Conservation (phyloP, 2,888 invertebrate species). For the Melikaiella ostensackeni region DNA sequence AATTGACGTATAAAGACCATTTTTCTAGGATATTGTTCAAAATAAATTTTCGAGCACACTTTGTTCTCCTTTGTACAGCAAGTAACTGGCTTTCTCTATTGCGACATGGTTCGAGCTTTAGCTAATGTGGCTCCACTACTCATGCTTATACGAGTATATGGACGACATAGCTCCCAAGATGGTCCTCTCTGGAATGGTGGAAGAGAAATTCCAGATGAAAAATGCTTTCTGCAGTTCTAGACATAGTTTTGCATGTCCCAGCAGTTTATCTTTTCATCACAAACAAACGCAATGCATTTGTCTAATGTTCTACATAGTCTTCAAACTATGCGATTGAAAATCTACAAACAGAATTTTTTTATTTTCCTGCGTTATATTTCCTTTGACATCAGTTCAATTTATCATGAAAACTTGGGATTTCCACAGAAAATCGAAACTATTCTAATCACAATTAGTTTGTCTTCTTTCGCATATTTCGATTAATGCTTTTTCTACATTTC, state of each 20-base stretch:
- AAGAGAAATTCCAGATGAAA: constrained; percentile 21
- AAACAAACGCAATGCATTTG: neutral
- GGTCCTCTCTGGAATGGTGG: neutral
- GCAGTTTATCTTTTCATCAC: constrained; percentile 21
- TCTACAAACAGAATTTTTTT: too few species aligned
- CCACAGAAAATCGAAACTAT: too few species aligned
- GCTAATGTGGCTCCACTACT: constrained; percentile 30
- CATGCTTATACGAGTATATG: neutral
- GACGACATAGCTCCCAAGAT: constrained; percentile 21
- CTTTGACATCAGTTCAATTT: too few species aligned
- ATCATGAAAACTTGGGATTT: too few species aligned
- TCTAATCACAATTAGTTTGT: too few species aligned
- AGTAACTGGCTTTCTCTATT: constrained; percentile 7
- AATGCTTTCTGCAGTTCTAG: constrained; percentile 9
- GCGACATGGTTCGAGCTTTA: neutral
- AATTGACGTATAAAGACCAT: neutral
- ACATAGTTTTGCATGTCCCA: constrained; percentile 15
- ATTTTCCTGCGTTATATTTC: too few species aligned
- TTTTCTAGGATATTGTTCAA: neutral
- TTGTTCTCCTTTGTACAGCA: neutral
- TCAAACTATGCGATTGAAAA: too few species aligned
- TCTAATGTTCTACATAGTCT: neutral
- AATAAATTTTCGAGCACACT: neutral
- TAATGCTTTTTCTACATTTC: too few species aligned
- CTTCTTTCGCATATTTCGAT: too few species aligned